Evolutionary conservation across 2,113 vertebrate genomes (phyloP).

Genomic region (Copsychus sechellarum): DNA sequence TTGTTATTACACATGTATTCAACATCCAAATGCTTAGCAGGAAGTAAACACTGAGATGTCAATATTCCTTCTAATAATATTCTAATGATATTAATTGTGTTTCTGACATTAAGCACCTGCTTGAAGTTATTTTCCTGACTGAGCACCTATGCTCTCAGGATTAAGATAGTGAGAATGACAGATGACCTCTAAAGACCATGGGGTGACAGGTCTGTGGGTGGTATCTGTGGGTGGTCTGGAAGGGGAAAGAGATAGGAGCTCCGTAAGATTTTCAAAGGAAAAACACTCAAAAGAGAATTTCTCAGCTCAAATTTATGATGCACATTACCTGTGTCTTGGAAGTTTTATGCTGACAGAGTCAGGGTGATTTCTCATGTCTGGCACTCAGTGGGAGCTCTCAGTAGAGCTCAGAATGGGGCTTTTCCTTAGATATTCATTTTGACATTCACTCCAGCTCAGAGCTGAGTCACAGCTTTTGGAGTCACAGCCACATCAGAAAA

Average conservation of each 20-base stretch:
- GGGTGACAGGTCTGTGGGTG: neutral
- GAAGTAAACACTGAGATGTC: neutral
- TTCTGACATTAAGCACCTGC: neutral
- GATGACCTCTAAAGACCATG: neutral
- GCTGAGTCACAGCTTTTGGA: conserved; percentile 22
- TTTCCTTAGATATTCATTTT: neutral
- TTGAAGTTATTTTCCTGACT: neutral
- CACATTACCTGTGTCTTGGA: conserved; percentile 18
- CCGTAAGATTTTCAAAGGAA: conserved; percentile 6
- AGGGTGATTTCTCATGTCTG: neutral
- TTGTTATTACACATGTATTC: neutral
- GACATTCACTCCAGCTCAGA: neutral
- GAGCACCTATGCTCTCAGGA: neutral
- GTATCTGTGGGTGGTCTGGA: neutral
- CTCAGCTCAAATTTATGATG: neutral
- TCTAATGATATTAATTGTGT: neutral
- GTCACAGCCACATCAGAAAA: neutral
- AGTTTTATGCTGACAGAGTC: neutral
- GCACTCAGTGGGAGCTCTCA: neutral
- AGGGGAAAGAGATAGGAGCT: neutral
- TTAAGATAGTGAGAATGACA: neutral
- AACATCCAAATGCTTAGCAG: neutral
- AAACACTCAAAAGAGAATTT: neutral
- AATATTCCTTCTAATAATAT: neutral
- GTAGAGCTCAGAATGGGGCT: neutral